phyloP scores from a whole-genome alignment of 2,888 invertebrate genomes.

The Ctena decussata region DNA sequence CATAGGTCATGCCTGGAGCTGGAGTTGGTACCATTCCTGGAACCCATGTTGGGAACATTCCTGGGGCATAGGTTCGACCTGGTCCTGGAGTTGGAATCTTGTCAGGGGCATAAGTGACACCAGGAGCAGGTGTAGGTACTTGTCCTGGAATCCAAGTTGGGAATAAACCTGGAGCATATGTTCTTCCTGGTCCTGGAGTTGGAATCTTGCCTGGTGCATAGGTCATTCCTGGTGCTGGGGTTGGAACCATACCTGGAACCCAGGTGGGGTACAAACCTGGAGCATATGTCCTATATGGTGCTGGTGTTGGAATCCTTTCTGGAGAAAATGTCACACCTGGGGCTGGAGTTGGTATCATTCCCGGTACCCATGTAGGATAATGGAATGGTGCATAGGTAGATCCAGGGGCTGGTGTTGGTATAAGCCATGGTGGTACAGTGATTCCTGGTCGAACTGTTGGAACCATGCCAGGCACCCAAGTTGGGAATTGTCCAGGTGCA shows the following conservation, averaged over 20 bases:
- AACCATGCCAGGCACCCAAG: slow-evolving; percentile 64
- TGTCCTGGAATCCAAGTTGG: slow-evolving; percentile 62
- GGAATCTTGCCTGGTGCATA: slow-evolving; percentile 58
- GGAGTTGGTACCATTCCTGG: slow-evolving; percentile 70
- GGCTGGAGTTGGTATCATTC: slow-evolving; percentile 60
- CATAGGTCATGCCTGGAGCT: slow-evolving; percentile 65
- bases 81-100: slow-evolving; percentile 64
- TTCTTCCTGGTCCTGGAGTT: slow-evolving; percentile 55
- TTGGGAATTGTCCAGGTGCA: slow-evolving; percentile 68
- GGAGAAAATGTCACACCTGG: slow-evolving; percentile 67
- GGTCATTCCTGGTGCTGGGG: slow-evolving; percentile 53
- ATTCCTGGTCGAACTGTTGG: slow-evolving; percentile 66
- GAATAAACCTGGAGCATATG: slow-evolving; percentile 61
- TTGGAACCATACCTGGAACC: slow-evolving; percentile 58
- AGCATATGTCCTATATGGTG: slow-evolving; percentile 49
- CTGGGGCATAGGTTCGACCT: slow-evolving; percentile 64
- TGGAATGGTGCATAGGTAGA: slow-evolving; percentile 64
- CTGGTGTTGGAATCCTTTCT: slow-evolving; percentile 54
- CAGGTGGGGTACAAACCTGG: slow-evolving; percentile 55
- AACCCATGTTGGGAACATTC: slow-evolving; percentile 59
- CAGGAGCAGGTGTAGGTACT: slow-evolving; percentile 63
- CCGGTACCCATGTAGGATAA: slow-evolving; percentile 66
- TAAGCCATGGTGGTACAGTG: slow-evolving; percentile 59
- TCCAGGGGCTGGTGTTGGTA: slow-evolving; percentile 68
- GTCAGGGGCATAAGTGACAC: slow-evolving; percentile 60